Percentiles rank a stretch among this genome's conserved stretches.
Conservation (phyloP, 2,113 vertebrate species). For the Thunnus maccoyii region DNA sequence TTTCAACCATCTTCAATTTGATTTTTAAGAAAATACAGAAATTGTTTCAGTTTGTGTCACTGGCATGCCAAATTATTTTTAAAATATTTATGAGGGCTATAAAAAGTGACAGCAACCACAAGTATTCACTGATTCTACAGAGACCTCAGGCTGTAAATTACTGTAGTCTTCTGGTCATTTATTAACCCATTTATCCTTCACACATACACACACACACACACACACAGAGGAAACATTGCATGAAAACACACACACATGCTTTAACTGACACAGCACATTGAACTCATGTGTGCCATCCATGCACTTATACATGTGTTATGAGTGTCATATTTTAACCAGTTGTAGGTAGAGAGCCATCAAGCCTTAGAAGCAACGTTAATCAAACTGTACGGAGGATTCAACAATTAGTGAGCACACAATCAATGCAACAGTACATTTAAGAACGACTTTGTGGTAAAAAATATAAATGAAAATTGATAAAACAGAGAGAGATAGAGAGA, state of each 20-base stretch:
- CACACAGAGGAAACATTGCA: neutral
- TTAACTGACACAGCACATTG: neutral
- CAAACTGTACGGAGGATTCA: neutral
- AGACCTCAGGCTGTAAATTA: constrained; percentile 11
- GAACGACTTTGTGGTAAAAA: neutral
- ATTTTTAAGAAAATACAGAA: no score
- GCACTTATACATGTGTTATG: neutral
- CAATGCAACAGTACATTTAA: neutral
- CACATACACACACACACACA: neutral
- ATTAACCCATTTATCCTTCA: constrained; percentile 20
- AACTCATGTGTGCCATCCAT: no score
- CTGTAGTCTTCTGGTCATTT: constrained; percentile 11
- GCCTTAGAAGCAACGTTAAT: neutral
- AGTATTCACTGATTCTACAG: constrained; percentile 26
- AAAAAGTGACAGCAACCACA: neutral
- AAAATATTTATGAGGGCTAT: neutral
- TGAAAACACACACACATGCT: neutral
- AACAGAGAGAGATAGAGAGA: no score
- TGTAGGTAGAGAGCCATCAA: neutral
- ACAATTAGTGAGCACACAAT: neutral
- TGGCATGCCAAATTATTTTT: no score
- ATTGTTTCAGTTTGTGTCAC: no score
- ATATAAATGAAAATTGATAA: neutral
- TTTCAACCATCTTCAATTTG: no score
- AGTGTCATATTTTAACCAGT: neutral